Percentiles rank a stretch among this genome's conserved stretches.
phyloP scores from a whole-genome alignment of 2,113 vertebrate genomes.

The Rattus rattus region DNA sequence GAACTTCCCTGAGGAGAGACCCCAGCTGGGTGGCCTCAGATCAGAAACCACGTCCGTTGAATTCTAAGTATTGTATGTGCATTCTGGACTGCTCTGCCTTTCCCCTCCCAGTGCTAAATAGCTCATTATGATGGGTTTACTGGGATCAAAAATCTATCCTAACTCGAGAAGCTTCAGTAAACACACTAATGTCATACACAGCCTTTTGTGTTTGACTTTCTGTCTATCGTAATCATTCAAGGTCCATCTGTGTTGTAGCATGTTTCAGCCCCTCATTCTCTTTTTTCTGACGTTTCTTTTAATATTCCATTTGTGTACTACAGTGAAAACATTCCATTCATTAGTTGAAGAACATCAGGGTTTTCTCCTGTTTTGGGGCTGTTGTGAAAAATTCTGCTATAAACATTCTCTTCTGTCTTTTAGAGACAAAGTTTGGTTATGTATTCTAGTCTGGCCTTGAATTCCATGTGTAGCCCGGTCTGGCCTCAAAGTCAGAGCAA shows the following conservation, averaged over 20 bases:
- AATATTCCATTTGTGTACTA: neutral
- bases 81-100: neutral
- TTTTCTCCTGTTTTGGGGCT: neutral
- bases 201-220: slow-evolving; percentile 21
- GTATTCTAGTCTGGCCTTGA: neutral
- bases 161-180: neutral
- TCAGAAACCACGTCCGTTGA: neutral
- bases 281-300: neutral
- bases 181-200: neutral
- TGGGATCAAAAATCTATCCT: neutral
- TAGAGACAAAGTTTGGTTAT: neutral
- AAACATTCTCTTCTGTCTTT: neutral
- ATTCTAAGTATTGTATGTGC: neutral
- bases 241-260: no score
- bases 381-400: neutral
- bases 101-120: neutral
- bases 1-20: neutral
- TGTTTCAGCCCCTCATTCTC: neutral
- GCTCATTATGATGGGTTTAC: neutral
- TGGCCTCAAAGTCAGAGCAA: neutral
- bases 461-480: neutral
- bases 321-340: neutral
- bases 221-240: neutral
- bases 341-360: neutral
- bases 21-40: neutral